Conservation (phyloP, 2,888 invertebrate genomes). For the Latrodectus hesperus region DNA sequence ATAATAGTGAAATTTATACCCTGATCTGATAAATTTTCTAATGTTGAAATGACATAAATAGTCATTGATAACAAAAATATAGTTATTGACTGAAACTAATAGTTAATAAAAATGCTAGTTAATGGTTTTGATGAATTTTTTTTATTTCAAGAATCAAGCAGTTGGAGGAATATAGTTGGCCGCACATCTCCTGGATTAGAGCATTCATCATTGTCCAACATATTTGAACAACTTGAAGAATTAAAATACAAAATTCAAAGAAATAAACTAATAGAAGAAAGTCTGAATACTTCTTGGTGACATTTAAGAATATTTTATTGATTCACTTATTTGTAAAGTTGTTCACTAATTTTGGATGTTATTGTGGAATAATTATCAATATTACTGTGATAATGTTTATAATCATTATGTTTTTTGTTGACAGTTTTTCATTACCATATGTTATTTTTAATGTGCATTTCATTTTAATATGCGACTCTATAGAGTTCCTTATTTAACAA, state of each 20-base stretch:
- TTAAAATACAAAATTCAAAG: constrained; percentile 53
- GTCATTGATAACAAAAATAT: no score
- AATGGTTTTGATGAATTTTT: background rate
- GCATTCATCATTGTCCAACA: constrained; percentile 12
- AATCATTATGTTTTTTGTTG: background rate
- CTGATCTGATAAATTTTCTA: no score
- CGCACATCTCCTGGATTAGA: background rate
- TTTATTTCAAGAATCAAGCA: background rate
- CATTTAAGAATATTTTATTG: no score
- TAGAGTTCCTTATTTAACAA: no score
- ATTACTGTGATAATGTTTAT: background rate
- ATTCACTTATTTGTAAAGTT: no score
- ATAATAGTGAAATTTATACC: no score
- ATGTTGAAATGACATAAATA: no score
- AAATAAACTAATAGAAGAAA: constrained; percentile 52
- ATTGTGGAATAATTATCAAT: background rate
- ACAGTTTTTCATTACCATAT: background rate
- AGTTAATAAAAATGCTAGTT: no score
- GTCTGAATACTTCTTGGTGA: background rate
- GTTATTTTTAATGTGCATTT: background rate
- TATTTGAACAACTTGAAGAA: constrained; percentile 40
- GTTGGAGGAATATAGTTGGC: background rate
- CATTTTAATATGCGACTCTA: background rate
- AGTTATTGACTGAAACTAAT: no score
- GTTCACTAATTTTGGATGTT: no score